Percentiles rank a stretch among this genome's conserved stretches.
Conservation (phyloP, 1,140 invertebrate genomes). For the Penaeus chinensis region DNA sequence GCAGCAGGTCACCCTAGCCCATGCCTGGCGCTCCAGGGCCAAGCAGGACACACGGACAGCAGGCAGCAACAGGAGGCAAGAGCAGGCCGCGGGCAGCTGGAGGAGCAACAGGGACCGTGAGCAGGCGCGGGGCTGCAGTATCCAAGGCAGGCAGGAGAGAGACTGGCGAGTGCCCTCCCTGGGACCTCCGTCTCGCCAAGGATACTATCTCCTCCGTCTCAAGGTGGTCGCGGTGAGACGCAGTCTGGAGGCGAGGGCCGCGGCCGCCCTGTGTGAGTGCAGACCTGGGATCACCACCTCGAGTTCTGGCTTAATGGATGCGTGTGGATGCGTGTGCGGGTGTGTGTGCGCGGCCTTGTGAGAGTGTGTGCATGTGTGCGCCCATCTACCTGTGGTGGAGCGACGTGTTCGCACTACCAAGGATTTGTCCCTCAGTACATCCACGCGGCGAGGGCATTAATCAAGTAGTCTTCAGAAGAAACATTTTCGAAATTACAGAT, state of each 20-base stretch:
- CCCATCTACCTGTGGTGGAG: not conserved
- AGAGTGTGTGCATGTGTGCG: conserved; percentile 9
- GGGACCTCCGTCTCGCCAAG: too few species aligned
- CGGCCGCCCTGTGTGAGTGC: not conserved
- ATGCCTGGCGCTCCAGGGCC: too few species aligned
- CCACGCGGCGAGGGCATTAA: not conserved
- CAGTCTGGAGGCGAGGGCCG: not conserved
- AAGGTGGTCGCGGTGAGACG: not conserved
- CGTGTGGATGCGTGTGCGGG: conserved; percentile 15
- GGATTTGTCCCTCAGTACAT: conserved; percentile 9
- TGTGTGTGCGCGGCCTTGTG: conserved; percentile 12
- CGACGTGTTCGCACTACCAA: conserved; percentile 28
- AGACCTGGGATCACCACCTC: conserved; percentile 9
- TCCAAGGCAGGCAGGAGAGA: too few species aligned
- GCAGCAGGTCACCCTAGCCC: too few species aligned
- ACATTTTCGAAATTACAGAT: not conserved
- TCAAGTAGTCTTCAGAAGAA: not conserved
- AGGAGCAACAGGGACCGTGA: too few species aligned
- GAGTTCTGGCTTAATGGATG: not conserved
- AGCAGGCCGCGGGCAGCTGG: too few species aligned
- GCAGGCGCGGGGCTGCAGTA: too few species aligned
- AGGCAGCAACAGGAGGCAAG: too few species aligned
- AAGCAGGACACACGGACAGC: too few species aligned
- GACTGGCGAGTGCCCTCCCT: too few species aligned
- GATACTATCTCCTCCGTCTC: not conserved